Evolutionary conservation across 2,113 vertebrate genomes (phyloP), one percentile per base, ranked within the genome.

Genomic region (human (Homo sapiens)): DNA sequence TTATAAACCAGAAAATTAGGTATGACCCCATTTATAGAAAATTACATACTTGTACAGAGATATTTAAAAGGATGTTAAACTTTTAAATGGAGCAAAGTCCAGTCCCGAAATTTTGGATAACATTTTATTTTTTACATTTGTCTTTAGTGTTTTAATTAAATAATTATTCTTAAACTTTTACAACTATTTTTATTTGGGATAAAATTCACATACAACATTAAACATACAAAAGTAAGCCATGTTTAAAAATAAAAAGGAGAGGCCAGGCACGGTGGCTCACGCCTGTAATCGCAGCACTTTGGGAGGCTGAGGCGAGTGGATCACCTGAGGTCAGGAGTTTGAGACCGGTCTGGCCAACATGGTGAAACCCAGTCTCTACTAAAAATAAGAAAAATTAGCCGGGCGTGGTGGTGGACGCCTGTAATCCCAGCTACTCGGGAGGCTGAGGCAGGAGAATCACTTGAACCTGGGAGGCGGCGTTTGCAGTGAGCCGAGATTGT

Each of bases 1-100:
- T 87, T 84, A 85, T 66, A 97, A 89, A 88, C 1, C n/a, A 95
- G 55, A 94, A 97, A 92, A 92, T 13, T 40, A 79, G 90, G 35
- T 50, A 66, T 43, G 64, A 96, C 17, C 18, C 22, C 38, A 81
- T 35, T 66, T 92, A 89, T 2, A 93, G 43, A 90, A 90, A 95
- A 90, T 23, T 52, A 73, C 10, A 78, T 70, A 73, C 18, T 23
- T 59, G 22, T 43, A 55, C 8, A 70, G 5, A 93, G 14, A 85
- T 3, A 0, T 43, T 45, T 80, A 93, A 88, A 92, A 17, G 5
- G 22, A 38, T 68, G 52, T 83, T 70, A 43, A 79, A 4, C 55
- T 76, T 85, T 70, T 73, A 90, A 81, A 83, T 57, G 66, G 45
- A 3, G 75, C 5, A 86, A 92, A 8, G 12, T 40, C 55, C n/a